Conservation (phyloP, 2,113 vertebrate genomes). For the Oryzias woworae region DNA sequence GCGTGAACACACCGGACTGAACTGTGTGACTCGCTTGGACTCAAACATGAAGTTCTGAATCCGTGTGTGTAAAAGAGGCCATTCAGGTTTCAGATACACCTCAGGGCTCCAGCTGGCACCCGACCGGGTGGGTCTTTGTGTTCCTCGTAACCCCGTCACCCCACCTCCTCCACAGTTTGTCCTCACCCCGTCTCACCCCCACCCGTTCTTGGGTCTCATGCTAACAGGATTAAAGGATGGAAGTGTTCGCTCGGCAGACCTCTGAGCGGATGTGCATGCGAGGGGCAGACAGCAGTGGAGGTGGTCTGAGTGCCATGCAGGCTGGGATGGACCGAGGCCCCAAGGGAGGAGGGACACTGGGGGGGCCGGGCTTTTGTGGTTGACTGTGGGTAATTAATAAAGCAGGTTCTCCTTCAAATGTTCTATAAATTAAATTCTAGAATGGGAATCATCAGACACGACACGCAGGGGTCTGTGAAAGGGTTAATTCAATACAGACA, state of each 20-base stretch:
- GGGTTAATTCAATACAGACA: too few relatives aligned
- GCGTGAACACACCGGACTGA: too few relatives aligned
- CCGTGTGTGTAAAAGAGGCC: conserved; percentile 23
- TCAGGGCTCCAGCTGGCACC: conserved; percentile 74
- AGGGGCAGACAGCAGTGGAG: conserved; percentile 25
- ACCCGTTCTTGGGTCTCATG: conserved; percentile 33
- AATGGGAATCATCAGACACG: too few relatives aligned
- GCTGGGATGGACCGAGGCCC: conserved; percentile 44
- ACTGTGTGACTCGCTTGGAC: background rate
- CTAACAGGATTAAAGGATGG: conserved; percentile 80
- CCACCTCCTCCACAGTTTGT: conserved; percentile 4
- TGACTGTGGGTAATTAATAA: background rate
- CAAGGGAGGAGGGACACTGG: conserved; percentile 41
- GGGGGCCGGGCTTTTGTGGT: conserved; percentile 39
- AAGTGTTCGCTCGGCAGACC: conserved; percentile 66
- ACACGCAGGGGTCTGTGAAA: too few relatives aligned
- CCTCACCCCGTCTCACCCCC: conserved; percentile 12
- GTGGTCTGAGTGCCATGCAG: conserved; percentile 28
- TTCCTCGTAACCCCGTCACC: conserved; percentile 30
- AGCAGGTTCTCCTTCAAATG: background rate
- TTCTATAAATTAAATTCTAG: too few relatives aligned
- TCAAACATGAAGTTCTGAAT: conserved; percentile 8
- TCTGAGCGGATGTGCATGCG: conserved; percentile 36
- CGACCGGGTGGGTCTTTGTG: conserved; percentile 68
- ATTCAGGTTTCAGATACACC: conserved; percentile 46